These are phyloP conservation scores for Drosophila murphyi DNA, from an alignment of 1,140 invertebrate genomes.

Conservation along the genomic window DNA sequence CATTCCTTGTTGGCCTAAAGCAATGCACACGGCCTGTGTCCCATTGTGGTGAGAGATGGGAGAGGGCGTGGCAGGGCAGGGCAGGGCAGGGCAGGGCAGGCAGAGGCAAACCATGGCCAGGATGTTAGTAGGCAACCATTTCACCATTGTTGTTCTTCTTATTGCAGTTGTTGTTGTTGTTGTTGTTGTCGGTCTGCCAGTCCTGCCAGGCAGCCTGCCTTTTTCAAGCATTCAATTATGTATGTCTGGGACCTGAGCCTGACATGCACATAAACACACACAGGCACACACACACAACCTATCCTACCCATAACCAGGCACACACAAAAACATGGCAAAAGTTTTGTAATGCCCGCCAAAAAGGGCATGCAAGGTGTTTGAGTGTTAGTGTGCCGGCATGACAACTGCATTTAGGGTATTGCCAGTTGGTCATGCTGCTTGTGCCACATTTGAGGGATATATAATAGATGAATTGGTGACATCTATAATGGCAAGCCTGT, in stretches of 20 bases:
- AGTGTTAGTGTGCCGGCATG: slow-evolving; percentile 67
- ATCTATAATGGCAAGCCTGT: too few relatives aligned
- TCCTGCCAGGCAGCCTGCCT: slow-evolving; percentile 62
- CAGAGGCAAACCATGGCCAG: slow-evolving; percentile 50
- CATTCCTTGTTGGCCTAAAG: slow-evolving; percentile 82
- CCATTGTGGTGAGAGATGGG: slow-evolving; percentile 5
- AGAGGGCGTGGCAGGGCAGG: not conserved
- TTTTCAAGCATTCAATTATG: slow-evolving; percentile 83
- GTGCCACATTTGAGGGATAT: slow-evolving; percentile 13
- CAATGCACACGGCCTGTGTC: slow-evolving; percentile 64
- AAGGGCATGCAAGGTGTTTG: slow-evolving; percentile 74
- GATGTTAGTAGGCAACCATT: slow-evolving; percentile 66
- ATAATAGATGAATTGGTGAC: not conserved
- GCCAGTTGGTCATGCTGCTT: slow-evolving; percentile 22
- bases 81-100: not conserved
- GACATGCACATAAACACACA: slow-evolving; percentile 66
- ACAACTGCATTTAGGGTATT: slow-evolving; percentile 43
- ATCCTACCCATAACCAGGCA: slow-evolving; percentile 4
- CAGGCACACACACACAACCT: slow-evolving; percentile 17
- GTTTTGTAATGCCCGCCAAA: slow-evolving; percentile 81
- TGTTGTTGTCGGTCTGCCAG: slow-evolving; percentile 35
- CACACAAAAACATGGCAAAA: slow-evolving; percentile 73
- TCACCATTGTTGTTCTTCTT: slow-evolving; percentile 36
- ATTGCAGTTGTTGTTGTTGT: slow-evolving; percentile 29
- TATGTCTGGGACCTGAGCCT: slow-evolving; percentile 79